Evolutionary conservation across 2,113 vertebrate genomes (phyloP).

Genomic region (Microcebus jonahi): DNA sequence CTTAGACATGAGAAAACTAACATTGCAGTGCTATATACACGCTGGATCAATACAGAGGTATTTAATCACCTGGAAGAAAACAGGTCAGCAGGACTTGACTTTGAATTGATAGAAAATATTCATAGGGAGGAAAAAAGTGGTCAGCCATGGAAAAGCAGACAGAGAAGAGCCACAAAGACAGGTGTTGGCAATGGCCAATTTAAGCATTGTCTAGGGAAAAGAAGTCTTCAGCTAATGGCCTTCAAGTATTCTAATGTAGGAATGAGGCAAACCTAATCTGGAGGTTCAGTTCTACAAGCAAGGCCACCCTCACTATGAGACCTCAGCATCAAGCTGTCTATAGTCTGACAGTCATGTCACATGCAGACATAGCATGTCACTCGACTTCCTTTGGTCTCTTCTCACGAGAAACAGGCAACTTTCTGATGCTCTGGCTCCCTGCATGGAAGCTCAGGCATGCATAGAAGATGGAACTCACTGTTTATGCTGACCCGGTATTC

Average conservation of each 20-base stretch:
- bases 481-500: background rate
- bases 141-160: background rate
- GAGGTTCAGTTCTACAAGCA: background rate
- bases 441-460: background rate
- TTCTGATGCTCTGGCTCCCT: background rate
- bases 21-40: background rate
- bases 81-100: background rate
- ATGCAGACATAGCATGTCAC: background rate
- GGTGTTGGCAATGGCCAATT: background rate
- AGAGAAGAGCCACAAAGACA: background rate
- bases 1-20: slow-evolving; percentile 2
- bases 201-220: background rate
- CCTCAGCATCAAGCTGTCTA: background rate
- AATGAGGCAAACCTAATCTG: background rate
- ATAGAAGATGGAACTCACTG: background rate
- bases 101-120: background rate
- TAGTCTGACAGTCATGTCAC: background rate
- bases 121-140: background rate
- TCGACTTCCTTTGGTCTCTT: background rate
- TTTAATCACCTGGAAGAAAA: slow-evolving; percentile 7
- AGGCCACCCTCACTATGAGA: background rate
- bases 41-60: background rate
- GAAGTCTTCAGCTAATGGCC: background rate
- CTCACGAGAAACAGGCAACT: background rate
- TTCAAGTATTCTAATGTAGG: background rate